Base-by-base conservation (phyloP, 2,888 invertebrate genomes). In the Odontocerum albicorne region DNA sequence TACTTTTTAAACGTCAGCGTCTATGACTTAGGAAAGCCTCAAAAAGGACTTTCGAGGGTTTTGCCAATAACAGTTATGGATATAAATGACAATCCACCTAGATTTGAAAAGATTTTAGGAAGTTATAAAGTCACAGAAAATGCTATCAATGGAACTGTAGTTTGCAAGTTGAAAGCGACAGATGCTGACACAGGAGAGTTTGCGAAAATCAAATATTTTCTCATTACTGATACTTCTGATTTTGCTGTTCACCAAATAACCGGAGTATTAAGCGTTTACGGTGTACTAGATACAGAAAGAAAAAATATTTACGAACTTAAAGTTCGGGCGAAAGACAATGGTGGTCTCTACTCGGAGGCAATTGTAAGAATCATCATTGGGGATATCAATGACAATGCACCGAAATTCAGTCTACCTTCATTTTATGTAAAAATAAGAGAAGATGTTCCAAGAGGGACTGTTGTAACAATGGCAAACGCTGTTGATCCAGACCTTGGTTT, bases 311-410 rank as follows among this genome's bases (percentile, higher is more conserved):
- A 94, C 74, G 90, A 89, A 70, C 75, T 90, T 50, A 81, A 84
- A 57, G 83, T 94, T 60, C 80, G 88, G 47, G 94, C 92, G 0
- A 86, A 85, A 8, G 93, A 94, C 72, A 86, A 87, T 64, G 85
- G 87, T 52, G 82, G 87, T 43, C 75, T 93, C 40, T 84, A 85
- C 61, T 88, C 94, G 0, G 91, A 93, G 64, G 92, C 93, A 2
- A 72, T 89, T 17, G 88, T 96, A 17, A 82, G 90, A 59, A 85
- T 94, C 35, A 81, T 84, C 22, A 85, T 94, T 3, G 90, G 90
- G 65, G 96, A 97, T 71, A 87, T 94, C 43, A 96, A 96, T 72
- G 96, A 92, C 72, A 91, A 90, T 69, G 81, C 89, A 1, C 95
- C 95, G 0, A 82, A 79, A 59, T 96, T 96, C 70, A 86, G 88